Evolutionary conservation across 53 echinoderm and acorn worm genomes (phyloP).

Genomic region (Arbacia lixula): DNA sequence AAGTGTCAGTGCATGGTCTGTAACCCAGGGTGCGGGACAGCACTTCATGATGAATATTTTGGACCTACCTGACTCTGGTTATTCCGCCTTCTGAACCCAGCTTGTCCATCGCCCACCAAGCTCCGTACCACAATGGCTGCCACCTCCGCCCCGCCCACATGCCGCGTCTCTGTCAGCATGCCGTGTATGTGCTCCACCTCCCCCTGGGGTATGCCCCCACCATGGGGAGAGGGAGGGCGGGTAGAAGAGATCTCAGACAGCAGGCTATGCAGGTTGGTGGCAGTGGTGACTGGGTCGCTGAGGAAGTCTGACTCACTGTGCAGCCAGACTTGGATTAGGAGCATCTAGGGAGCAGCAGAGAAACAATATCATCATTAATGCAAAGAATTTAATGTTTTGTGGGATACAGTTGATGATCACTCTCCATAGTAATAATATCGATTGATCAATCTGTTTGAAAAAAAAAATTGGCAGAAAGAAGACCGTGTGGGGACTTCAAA

Average conservation of each 20-base stretch:
- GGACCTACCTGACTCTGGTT: background rate
- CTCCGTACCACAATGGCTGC: conserved; percentile 52
- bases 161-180: conserved; percentile 54
- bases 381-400: no score
- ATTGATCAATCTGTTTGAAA: no score
- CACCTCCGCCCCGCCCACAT: conserved; percentile 57
- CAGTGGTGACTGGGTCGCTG: conserved; percentile 37
- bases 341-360: conserved; percentile 62
- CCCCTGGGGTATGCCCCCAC: background rate
- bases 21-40: no score
- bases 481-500: no score
- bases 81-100: background rate
- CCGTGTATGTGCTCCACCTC: conserved; percentile 53
- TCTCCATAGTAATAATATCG: no score
- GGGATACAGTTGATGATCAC: no score
- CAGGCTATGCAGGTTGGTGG: conserved; percentile 71
- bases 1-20: no score
- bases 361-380: background rate
- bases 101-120: conserved; percentile 31
- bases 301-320: conserved; percentile 79
- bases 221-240: conserved; percentile 6
- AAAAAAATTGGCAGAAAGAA: no score
- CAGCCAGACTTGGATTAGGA: conserved; percentile 92
- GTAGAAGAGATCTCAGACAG: conserved; percentile 58
- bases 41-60: no score